A percentile compares a stretch with the other conserved stretches of the same genome.
phyloP scores from a whole-genome alignment of 2,797 vertebrate genomes.

The Takifugu ocellatus region DNA sequence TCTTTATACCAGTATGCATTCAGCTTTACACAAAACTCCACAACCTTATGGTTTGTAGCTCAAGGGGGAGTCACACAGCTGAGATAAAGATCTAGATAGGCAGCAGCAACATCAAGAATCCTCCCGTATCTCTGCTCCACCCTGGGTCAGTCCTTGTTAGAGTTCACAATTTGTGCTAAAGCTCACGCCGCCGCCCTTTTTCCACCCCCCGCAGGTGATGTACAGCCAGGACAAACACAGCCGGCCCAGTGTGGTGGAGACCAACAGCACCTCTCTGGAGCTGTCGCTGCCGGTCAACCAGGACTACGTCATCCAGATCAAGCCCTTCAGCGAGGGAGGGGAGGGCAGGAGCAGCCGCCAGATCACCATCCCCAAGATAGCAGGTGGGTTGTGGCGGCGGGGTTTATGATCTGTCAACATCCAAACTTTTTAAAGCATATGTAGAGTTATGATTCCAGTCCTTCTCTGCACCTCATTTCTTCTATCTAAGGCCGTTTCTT shows the following conservation, averaged over 20 bases:
- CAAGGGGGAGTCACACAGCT: neutral
- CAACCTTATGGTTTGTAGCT: slow-evolving; percentile 3
- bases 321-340: slow-evolving; percentile 92
- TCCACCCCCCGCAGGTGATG: slow-evolving; percentile 77
- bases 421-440: neutral
- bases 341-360: slow-evolving; percentile 91
- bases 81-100: neutral
- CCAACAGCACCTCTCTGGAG: slow-evolving; percentile 92
- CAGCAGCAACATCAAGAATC: slow-evolving; percentile 11
- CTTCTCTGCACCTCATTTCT: neutral
- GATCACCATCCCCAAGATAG: slow-evolving; percentile 88
- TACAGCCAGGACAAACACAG: slow-evolving; percentile 90
- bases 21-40: neutral
- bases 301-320: slow-evolving; percentile 93
- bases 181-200: neutral
- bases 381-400: slow-evolving; percentile 59
- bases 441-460: neutral
- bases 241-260: slow-evolving; percentile 87
- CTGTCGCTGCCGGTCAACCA: slow-evolving; percentile 88
- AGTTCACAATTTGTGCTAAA: neutral
- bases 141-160: slow-evolving; percentile 24
- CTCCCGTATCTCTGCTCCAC: slow-evolving; percentile 18
- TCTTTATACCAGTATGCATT: slow-evolving; percentile 6
- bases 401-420: neutral
- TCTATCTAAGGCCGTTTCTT: neutral